These are phyloP conservation scores for Callospermophilus lateralis DNA, from an alignment of 2,113 vertebrate genomes.

Conservation along the genomic window DNA sequence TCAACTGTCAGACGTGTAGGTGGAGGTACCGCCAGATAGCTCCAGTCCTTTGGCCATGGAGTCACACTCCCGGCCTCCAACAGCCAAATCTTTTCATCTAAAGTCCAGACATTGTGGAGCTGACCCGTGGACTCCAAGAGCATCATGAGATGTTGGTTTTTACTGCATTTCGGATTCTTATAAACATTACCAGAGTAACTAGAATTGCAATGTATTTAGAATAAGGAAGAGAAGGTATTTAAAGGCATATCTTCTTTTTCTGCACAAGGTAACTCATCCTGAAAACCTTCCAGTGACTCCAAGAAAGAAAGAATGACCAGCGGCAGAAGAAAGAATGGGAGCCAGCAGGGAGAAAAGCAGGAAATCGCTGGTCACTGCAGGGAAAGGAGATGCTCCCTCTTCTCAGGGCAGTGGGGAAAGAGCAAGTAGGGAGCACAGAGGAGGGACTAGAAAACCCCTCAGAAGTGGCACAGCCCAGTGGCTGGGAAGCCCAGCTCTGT, in stretches of 20 bases:
- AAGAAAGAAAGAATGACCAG: neutral
- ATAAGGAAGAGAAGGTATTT: neutral
- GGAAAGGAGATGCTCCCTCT: neutral
- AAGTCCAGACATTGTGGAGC: neutral
- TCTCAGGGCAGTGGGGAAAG: neutral
- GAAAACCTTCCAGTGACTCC: neutral
- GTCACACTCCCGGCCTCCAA: no score
- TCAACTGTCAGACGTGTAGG: rapidly evolving
- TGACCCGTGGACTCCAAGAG: neutral
- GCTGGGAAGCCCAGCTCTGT: neutral
- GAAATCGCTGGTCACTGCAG: no score
- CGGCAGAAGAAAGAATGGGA: no score
- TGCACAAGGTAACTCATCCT: neutral
- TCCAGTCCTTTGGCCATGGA: rapidly evolving
- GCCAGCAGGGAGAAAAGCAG: neutral
- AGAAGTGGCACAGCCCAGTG: neutral
- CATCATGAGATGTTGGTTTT: neutral
- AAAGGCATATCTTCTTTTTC: neutral
- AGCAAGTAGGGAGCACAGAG: rapidly evolving
- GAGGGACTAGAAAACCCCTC: no score
- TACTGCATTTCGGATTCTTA: neutral
- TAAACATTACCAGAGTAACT: neutral
- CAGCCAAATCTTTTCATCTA: neutral
- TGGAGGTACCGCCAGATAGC: neutral
- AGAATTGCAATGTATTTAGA: neutral